These are phyloP conservation scores for Cephus spinipes DNA, from an alignment of 2,888 invertebrate genomes.

Conservation along the genomic window DNA sequence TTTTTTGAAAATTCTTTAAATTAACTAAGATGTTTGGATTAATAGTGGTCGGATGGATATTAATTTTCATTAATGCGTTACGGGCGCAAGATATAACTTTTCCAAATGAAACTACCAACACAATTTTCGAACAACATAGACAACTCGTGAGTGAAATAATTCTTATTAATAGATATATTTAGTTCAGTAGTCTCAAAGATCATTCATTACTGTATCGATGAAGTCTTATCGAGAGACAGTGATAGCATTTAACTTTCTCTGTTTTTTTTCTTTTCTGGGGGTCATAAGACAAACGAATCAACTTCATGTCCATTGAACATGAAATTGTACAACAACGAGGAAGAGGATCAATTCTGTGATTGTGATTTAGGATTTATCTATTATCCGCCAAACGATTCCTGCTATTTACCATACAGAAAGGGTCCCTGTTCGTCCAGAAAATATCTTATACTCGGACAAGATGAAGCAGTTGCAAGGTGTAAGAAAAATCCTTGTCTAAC, in stretches of 20 bases:
- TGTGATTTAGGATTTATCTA: slow-evolving; percentile 64
- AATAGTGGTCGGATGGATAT: not conserved
- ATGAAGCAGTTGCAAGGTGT: slow-evolving; percentile 71
- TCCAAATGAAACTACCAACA: not conserved
- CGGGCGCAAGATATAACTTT: not conserved
- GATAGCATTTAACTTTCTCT: not conserved
- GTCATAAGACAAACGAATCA: not conserved
- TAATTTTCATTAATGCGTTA: not conserved
- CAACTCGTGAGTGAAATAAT: not conserved
- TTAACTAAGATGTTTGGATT: not conserved
- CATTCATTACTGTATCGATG: not conserved
- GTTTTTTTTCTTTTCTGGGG: not conserved
- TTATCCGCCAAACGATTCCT: slow-evolving; percentile 71
- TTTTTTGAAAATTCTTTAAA: not conserved
- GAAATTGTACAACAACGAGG: slow-evolving; percentile 5
- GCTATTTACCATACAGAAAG: slow-evolving; percentile 73
- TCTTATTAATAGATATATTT: not conserved
- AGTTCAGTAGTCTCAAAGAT: not conserved
- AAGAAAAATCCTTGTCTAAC: slow-evolving; percentile 70
- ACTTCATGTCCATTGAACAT: slow-evolving; percentile 29
- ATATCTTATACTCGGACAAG: slow-evolving; percentile 69
- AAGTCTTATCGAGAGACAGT: not conserved
- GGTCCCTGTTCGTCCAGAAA: slow-evolving; percentile 73
- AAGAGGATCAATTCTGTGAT: slow-evolving; percentile 27
- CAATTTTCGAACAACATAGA: not conserved